A percentile compares a stretch with the other conserved stretches of the same genome.
These are phyloP conservation scores for Centropristis striata DNA, from an alignment of 2,113 vertebrate genomes.

Conservation along the genomic window DNA sequence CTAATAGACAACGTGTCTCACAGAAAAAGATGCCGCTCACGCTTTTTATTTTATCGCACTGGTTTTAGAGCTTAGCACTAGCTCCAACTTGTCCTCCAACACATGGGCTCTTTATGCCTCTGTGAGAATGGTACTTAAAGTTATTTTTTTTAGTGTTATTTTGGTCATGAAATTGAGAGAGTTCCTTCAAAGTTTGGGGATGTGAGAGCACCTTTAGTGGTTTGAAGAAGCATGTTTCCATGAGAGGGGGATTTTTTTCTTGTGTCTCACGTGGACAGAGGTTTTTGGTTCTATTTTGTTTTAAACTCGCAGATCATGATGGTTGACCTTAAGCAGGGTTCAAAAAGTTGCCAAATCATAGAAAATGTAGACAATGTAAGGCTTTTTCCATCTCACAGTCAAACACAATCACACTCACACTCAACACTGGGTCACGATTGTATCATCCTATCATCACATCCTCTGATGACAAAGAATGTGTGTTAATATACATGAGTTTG, in stretches of 20 bases:
- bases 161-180: constrained; percentile 57
- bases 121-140: constrained; percentile 54
- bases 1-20: constrained; percentile 58
- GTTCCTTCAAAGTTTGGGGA: constrained; percentile 72
- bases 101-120: constrained; percentile 32
- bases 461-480: constrained; percentile 37
- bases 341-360: background rate
- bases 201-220: constrained; percentile 76
- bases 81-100: background rate
- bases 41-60: constrained; percentile 8
- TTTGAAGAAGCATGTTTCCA: constrained; percentile 62
- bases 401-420: constrained; percentile 5
- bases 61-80: constrained; percentile 7
- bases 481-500: constrained; percentile 8
- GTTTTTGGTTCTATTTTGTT: constrained; percentile 34
- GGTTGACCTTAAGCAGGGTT: constrained; percentile 12
- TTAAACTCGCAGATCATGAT: constrained; percentile 44
- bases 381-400: background rate
- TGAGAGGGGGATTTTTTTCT: constrained; percentile 59
- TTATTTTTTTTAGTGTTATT: constrained; percentile 68
- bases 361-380: background rate
- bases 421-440: background rate
- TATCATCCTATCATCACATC: constrained; percentile 48
- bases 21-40: background rate
- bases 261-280: constrained; percentile 24